Evolutionary conservation across 2,113 vertebrate species (phyloP).

Genomic region (Paramisgurnus dabryanus): DNA sequence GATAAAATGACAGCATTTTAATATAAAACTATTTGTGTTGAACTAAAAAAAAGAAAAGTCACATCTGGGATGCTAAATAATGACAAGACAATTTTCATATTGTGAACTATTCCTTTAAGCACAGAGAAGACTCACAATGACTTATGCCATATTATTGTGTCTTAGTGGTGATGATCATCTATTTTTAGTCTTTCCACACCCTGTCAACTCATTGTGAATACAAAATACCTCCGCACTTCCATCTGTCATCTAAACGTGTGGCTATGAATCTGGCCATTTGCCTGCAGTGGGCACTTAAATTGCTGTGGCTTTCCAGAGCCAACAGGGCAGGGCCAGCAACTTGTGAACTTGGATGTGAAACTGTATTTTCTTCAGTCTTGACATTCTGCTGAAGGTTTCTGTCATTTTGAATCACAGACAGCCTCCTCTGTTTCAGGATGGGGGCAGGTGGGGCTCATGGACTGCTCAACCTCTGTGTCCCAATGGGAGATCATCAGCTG

Average conservation of each 20-base stretch:
- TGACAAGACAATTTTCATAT: too few relatives aligned
- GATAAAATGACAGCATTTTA: too few relatives aligned
- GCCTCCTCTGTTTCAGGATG: conserved; percentile 4
- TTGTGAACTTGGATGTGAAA: conserved; percentile 57
- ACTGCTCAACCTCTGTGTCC: conserved; percentile 48
- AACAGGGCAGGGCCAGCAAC: conserved; percentile 44
- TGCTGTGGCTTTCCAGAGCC: conserved; percentile 53
- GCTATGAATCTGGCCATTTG: conserved; percentile 62
- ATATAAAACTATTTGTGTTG: too few relatives aligned
- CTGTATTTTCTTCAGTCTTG: conserved; percentile 52
- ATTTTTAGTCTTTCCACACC: conserved; percentile 68
- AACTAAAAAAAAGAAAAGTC: too few relatives aligned
- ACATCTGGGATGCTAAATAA: too few relatives aligned
- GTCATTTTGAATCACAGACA: conserved; percentile 46
- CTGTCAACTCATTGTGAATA: conserved; percentile 64
- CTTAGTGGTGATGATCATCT: conserved; percentile 52
- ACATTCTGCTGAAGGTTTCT: conserved; percentile 59
- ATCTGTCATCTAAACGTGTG: conserved; percentile 59
- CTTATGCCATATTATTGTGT: conserved; percentile 19
- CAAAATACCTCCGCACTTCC: conserved; percentile 56
- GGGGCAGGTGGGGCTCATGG: conserved; percentile 58
- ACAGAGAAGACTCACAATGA: not conserved
- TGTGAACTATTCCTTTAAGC: too few relatives aligned
- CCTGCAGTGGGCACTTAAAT: conserved; percentile 57
- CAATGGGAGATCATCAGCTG: conserved; percentile 62